These are phyloP conservation scores for Xerus rutilus DNA, from an alignment of 2,797 vertebrate genomes.

Conservation along the genomic window DNA sequence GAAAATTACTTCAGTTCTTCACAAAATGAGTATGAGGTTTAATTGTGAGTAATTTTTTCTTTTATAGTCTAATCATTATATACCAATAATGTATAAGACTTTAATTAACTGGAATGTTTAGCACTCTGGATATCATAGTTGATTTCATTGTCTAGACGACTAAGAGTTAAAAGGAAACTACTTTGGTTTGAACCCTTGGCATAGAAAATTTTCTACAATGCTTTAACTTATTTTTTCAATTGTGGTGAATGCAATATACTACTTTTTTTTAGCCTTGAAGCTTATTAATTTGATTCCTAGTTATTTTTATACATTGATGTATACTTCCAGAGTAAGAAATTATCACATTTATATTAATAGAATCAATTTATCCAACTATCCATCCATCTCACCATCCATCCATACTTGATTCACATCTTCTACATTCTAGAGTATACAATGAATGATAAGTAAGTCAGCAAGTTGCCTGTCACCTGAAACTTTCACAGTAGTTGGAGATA, in stretches of 20 bases:
- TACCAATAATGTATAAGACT: not conserved
- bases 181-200: conserved; percentile 27
- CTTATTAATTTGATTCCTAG: not conserved
- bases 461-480: not conserved
- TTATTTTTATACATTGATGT: not conserved
- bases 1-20: conserved; percentile 15
- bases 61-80: not conserved
- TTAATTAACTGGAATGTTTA: conserved; percentile 20
- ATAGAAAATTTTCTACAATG: conserved; percentile 23
- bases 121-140: conserved; percentile 36
- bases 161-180: not conserved
- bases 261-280: conserved; percentile 39
- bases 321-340: conserved; percentile 24
- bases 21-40: not conserved
- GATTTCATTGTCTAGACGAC: conserved; percentile 58
- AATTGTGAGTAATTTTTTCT: not conserved
- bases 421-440: not conserved
- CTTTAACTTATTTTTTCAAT: conserved; percentile 9
- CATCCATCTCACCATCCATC: not conserved
- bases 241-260: conserved; percentile 1
- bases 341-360: not conserved
- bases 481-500: not conserved
- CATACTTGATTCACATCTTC: not conserved
- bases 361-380: not conserved
- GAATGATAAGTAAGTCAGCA: not conserved